Conservation (phyloP, 2,113 vertebrate species). For the Rhynchopsitta pachyrhyncha region DNA sequence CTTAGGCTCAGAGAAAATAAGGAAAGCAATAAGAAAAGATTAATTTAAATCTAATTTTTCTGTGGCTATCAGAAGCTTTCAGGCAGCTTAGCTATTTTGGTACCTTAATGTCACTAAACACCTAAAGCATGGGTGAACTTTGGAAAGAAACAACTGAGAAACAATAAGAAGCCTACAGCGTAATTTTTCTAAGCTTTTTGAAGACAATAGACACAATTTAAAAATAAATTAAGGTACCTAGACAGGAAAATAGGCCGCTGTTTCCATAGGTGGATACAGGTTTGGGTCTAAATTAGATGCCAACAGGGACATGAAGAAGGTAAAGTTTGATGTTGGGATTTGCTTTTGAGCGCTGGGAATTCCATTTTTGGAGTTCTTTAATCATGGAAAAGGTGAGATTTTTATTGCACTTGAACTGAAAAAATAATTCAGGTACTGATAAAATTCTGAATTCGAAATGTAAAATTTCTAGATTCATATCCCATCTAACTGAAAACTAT, state of each 20-base stretch:
- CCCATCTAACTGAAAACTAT: background rate
- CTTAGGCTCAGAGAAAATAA: background rate
- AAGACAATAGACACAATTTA: background rate
- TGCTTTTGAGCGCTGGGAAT: background rate
- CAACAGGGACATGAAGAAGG: background rate
- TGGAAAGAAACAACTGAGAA: background rate
- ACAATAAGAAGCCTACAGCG: background rate
- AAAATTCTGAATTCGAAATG: background rate
- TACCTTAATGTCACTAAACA: background rate
- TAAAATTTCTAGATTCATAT: background rate
- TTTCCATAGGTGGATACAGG: background rate
- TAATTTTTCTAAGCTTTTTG: background rate
- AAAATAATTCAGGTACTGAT: background rate
- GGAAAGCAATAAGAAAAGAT: slow-evolving; percentile 8
- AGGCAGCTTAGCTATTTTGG: background rate
- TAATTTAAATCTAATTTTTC: slow-evolving; percentile 21
- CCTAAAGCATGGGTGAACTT: background rate
- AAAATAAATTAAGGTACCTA: background rate
- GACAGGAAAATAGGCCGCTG: background rate
- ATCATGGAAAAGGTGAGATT: background rate
- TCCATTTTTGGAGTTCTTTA: background rate
- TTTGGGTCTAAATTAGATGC: background rate
- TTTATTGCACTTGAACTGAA: background rate
- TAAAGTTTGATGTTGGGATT: background rate
- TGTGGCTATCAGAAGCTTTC: slow-evolving; percentile 18